Evolutionary conservation across 2,888 invertebrate species (phyloP).

Genomic region (Chrysopilus asiliformis): DNA sequence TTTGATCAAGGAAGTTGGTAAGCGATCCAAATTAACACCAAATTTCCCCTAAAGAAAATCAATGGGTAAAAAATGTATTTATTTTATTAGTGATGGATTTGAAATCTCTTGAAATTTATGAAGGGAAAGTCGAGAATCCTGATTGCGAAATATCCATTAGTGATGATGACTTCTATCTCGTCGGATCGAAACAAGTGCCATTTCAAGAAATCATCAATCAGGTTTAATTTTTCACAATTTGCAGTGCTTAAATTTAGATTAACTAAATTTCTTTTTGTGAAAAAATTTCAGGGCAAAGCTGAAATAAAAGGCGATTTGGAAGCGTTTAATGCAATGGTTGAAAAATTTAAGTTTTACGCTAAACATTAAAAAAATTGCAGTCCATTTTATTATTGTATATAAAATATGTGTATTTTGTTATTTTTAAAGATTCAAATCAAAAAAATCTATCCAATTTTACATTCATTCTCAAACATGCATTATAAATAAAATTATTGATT

Average conservation of each 20-base stretch:
- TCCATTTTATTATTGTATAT: no score
- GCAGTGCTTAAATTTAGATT: no score
- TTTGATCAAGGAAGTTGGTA: conserved; percentile 29
- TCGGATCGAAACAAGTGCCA: conserved; percentile 27
- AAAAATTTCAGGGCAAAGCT: conserved; percentile 22
- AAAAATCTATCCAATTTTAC: no score
- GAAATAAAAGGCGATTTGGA: conserved; percentile 25
- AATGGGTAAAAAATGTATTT: conserved; percentile 15
- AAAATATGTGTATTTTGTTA: no score
- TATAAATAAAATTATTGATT: no score
- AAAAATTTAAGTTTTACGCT: conserved; percentile 24
- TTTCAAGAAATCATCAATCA: conserved; percentile 24
- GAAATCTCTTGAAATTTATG: conserved; percentile 32
- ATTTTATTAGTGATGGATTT: conserved; percentile 30
- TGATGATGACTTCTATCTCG: conserved; percentile 30
- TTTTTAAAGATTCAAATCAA: no score
- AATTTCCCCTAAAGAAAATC: conserved; percentile 3
- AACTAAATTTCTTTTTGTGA: conserved; percentile 9
- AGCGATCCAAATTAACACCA: conserved; percentile 9
- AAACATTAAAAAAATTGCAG: no score
- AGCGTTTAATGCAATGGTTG: conserved; percentile 28
- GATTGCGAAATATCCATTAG: conserved; percentile 27
- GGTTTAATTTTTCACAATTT: no score
- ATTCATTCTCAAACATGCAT: no score
- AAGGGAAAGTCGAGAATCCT: conserved; percentile 21